Evolutionary conservation across 2,797 vertebrate species (phyloP).

Genomic region (Ctenochaetus hawaiiensis): DNA sequence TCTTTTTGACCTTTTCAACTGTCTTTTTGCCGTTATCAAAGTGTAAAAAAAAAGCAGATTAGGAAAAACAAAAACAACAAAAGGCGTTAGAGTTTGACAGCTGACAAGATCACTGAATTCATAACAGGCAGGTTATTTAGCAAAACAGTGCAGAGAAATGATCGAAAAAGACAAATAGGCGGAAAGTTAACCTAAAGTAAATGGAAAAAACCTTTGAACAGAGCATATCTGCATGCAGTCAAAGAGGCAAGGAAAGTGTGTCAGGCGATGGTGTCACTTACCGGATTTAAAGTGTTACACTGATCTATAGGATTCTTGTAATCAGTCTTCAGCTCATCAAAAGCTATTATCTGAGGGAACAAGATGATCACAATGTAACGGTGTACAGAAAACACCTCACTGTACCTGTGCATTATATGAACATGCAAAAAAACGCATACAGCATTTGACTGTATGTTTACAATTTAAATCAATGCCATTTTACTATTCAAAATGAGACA

Average conservation of each 20-base stretch:
- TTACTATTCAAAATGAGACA: not conserved
- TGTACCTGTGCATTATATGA: not conserved
- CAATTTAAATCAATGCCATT: not conserved
- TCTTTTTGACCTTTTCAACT: slow-evolving; percentile 99
- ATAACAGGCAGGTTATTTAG: slow-evolving; percentile 89
- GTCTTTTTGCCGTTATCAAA: slow-evolving; percentile 93
- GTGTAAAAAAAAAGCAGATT: slow-evolving; percentile 89
- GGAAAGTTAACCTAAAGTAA: slow-evolving; percentile 58
- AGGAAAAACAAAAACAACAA: slow-evolving; percentile 79
- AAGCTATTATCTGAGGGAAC: slow-evolving; percentile 94
- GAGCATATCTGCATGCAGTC: slow-evolving; percentile 76
- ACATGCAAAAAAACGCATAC: not conserved
- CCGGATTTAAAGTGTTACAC: slow-evolving; percentile 99
- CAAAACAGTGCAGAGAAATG: slow-evolving; percentile 84
- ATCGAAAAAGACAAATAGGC: slow-evolving; percentile 55
- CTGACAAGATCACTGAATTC: slow-evolving; percentile 92
- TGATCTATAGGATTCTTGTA: slow-evolving; percentile 99
- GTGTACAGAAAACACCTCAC: not conserved
- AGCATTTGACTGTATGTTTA: not conserved
- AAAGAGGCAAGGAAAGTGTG: slow-evolving; percentile 48
- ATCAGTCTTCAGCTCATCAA: slow-evolving; percentile 99
- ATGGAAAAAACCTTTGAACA: slow-evolving; percentile 54
- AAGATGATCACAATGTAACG: slow-evolving; percentile 25
- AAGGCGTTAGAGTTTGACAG: slow-evolving; percentile 94
- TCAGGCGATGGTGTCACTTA: slow-evolving; percentile 82